These are phyloP conservation scores for Stratiomys singularior DNA, from an alignment of 2,888 invertebrate genomes.

Conservation along the genomic window DNA sequence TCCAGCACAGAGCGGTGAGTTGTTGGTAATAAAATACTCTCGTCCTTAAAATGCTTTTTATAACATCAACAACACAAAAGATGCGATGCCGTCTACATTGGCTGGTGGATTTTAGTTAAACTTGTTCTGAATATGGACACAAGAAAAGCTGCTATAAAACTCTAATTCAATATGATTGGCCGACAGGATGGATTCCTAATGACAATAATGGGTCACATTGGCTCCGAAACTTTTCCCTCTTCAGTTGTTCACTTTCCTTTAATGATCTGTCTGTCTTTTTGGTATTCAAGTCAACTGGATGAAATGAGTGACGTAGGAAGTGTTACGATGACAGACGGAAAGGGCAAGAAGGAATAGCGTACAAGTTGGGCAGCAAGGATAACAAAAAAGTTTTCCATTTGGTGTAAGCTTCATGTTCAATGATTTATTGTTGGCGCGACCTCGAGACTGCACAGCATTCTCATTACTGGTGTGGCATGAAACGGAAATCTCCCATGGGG, in stretches of 20 bases:
- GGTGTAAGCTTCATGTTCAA: constrained; percentile 6
- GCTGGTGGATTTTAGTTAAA: too few relatives aligned
- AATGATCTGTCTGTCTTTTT: not conserved
- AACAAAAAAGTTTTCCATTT: not conserved
- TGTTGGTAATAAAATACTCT: too few relatives aligned
- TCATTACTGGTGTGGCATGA: constrained; percentile 17
- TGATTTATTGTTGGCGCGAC: constrained; percentile 35
- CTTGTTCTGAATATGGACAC: too few relatives aligned
- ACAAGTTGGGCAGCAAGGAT: not conserved
- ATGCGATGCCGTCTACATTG: too few relatives aligned
- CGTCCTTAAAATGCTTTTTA: too few relatives aligned
- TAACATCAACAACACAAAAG: too few relatives aligned
- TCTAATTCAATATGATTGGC: constrained; percentile 16
- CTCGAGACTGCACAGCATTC: constrained; percentile 19
- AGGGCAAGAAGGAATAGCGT: too few relatives aligned
- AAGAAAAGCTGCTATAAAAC: not conserved
- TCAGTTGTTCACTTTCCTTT: not conserved
- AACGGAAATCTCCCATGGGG: constrained; percentile 33
- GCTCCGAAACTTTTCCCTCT: constrained; percentile 21
- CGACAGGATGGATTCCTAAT: constrained; percentile 6
- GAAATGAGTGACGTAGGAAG: not conserved
- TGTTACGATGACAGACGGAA: not conserved
- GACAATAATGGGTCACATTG: constrained; percentile 24
- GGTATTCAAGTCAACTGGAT: not conserved
- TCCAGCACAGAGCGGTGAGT: too few relatives aligned